These are phyloP conservation scores for Pseudotriccus pelzelni DNA, from an alignment of 2,797 vertebrate genomes.

Conservation along the genomic window DNA sequence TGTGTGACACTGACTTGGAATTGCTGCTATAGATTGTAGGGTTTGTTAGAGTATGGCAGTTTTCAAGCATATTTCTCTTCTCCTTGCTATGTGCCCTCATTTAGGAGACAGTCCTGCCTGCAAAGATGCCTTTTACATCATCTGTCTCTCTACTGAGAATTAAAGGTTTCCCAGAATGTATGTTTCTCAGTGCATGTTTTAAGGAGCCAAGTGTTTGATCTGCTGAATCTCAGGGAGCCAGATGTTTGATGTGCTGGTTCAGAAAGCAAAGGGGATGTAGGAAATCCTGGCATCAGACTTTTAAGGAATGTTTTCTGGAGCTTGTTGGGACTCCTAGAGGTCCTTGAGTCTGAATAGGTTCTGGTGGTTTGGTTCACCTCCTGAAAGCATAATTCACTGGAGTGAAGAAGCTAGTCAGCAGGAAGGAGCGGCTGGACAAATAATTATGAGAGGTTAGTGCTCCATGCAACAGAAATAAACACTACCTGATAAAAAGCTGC, in stretches of 20 bases:
- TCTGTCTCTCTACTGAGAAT: not conserved
- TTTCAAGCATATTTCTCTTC: not conserved
- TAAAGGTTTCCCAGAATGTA: not conserved
- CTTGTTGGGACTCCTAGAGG: not conserved
- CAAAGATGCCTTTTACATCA: not conserved
- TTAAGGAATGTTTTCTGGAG: not conserved
- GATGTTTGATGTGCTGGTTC: not conserved
- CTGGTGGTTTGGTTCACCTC: not conserved
- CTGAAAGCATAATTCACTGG: not conserved
- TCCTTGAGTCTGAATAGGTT: not conserved
- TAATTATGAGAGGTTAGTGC: not conserved
- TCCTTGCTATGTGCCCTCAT: not conserved
- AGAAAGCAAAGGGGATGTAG: not conserved
- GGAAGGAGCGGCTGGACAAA: not conserved
- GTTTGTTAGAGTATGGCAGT: not conserved
- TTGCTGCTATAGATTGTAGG: not conserved
- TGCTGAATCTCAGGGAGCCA: not conserved
- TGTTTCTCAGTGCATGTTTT: rapidly evolving
- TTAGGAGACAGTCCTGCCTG: not conserved
- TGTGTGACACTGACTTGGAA: not conserved
- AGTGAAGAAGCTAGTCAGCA: not conserved
- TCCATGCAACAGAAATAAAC: not conserved
- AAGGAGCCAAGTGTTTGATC: not conserved
- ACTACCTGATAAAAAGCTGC: not conserved
- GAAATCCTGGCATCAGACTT: not conserved